Base-by-base conservation (phyloP, 1,140 invertebrate genomes). In the Drosophila parvula region DNA sequence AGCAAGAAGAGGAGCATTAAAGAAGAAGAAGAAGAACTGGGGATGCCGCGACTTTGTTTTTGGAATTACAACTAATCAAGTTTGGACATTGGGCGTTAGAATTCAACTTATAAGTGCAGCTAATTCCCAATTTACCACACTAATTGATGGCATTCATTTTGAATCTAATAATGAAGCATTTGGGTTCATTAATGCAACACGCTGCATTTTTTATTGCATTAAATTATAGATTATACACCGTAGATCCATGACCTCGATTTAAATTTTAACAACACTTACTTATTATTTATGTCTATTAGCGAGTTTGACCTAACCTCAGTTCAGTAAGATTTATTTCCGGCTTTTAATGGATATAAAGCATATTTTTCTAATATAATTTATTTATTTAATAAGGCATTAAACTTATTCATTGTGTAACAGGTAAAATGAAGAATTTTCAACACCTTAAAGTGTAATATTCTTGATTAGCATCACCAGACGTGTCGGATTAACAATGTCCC, bases 21-120 rank as follows among this genome's bases (percentile, higher is more conserved):
- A 16, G 16, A 32, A 10, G 8, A 22, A 22, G 32, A 12, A 22
- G 32, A 56, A 36, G 34, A 56, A 14, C 8, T 40, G 53, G 53
- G 62, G 18, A 64, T 60, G 36, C 61, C 36, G 18, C 51, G 11
- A 12, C 51, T 38, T 61, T 30, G 12, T 28, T 36, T 55, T 27
- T 64, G 32, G 43, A 16, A 45, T 61, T 34, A 64, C 56, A 64
- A 60, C 30, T 43, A 61, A 62, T 61, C 30, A 44, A 61, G 18
- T 18, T 30, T 8, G 62, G n/a, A 64, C 30, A 30, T 14, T n/a
- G 30, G 40, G 57, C 62, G 62, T 64, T 64, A 36, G 57, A 62
- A 64, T 9, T 61, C 62, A 64, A 62, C 56, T 56, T 64, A 44
- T 64, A 28, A 30, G 32, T 34, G 40, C 57, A 61, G 12, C 32